Percentiles rank a stretch among this genome's conserved stretches.
These are phyloP conservation scores for Enteromius treurensis DNA, from an alignment of 2,797 vertebrate genomes.

Conservation along the genomic window DNA sequence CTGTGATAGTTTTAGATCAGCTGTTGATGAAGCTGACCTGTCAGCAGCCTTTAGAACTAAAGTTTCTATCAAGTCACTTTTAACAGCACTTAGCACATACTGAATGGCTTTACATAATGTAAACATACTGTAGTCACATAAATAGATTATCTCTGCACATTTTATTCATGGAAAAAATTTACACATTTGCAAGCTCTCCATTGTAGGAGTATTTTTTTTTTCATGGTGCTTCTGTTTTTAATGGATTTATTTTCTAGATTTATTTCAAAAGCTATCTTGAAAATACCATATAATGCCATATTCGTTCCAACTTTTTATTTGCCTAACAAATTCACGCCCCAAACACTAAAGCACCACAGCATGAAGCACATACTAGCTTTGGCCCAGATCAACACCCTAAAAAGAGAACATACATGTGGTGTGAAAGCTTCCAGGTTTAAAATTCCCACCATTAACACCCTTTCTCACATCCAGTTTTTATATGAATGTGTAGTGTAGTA, in stretches of 20 bases:
- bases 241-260: neutral
- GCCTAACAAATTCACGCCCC: constrained; percentile 17
- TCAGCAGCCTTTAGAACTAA: constrained; percentile 29
- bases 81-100: constrained; percentile 44
- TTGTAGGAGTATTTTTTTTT: neutral
- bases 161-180: constrained; percentile 15
- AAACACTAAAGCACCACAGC: constrained; percentile 24
- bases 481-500: constrained; percentile 14
- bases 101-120: constrained; percentile 57
- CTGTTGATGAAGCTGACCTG: constrained; percentile 39
- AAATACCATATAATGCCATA: neutral
- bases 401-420: constrained; percentile 50
- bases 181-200: neutral
- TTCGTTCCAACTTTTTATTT: constrained; percentile 20
- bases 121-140: constrained; percentile 43
- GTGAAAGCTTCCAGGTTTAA: constrained; percentile 43
- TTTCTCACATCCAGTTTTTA: constrained; percentile 21
- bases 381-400: constrained; percentile 56
- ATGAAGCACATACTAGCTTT: constrained; percentile 29
- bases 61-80: constrained; percentile 33
- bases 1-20: constrained; percentile 18
- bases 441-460: constrained; percentile 57
- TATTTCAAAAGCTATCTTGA: neutral
- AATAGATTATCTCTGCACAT: constrained; percentile 25
- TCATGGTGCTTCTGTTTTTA: neutral